A percentile compares a stretch with the other conserved stretches of the same genome.
Conservation (phyloP, 1,140 invertebrate species). For the Drosophila guanche region DNA sequence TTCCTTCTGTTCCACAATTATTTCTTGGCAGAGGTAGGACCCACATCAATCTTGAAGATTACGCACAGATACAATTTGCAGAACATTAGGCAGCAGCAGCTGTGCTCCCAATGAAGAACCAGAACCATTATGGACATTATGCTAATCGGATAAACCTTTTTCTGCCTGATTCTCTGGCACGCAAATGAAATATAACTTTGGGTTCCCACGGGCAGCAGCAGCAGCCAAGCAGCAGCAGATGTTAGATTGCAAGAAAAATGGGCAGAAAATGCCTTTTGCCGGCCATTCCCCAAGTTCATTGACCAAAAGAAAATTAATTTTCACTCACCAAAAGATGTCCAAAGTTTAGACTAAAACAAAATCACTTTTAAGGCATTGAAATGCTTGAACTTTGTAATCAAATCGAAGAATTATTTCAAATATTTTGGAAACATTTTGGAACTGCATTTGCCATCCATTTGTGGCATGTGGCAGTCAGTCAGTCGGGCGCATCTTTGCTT, state of each 20-base stretch:
- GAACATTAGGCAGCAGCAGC: slow-evolving; percentile 39
- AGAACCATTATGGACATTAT: slow-evolving; percentile 40
- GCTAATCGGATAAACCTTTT: slow-evolving; percentile 62
- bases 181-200: slow-evolving; percentile 37
- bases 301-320: slow-evolving; percentile 10
- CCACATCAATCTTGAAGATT: slow-evolving; percentile 51
- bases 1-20: slow-evolving; percentile 23
- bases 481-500: background rate
- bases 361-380: too few species aligned
- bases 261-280: background rate
- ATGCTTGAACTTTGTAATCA: too few species aligned
- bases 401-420: too few species aligned
- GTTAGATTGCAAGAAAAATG: slow-evolving; percentile 30
- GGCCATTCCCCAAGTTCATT: slow-evolving; percentile 8
- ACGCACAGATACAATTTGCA: slow-evolving; percentile 44
- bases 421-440: background rate
- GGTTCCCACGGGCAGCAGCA: background rate
- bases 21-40: slow-evolving; percentile 8
- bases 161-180: background rate
- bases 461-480: too few species aligned
- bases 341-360: too few species aligned
- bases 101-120: slow-evolving; percentile 6
- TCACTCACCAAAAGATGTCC: background rate
- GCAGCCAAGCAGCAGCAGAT: slow-evolving; percentile 19
- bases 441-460: too few species aligned